phyloP scores from a whole-genome alignment of 2,113 vertebrate genomes.

The Dunckerocampus dactyliophorus region DNA sequence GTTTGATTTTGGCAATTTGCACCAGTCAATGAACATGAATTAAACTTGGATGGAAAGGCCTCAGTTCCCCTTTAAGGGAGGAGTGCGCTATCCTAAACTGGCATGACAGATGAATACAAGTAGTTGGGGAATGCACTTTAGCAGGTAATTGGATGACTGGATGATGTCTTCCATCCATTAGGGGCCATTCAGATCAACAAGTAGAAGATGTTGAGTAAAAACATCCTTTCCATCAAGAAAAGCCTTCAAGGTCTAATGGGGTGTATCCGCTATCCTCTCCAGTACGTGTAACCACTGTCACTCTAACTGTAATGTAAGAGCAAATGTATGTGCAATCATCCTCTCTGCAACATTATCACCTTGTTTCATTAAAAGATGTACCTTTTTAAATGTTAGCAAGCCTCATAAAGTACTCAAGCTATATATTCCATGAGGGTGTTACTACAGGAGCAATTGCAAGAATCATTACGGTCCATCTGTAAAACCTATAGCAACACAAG shows the following conservation, averaged over 20 bases:
- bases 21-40: not conserved
- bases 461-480: slow-evolving; percentile 17
- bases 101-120: not conserved
- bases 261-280: not conserved
- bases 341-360: slow-evolving; percentile 1
- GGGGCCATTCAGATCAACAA: not conserved
- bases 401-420: slow-evolving; percentile 16
- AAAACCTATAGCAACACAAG: slow-evolving; percentile 38
- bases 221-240: not conserved
- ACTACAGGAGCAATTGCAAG: slow-evolving; percentile 4
- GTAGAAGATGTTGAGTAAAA: not conserved
- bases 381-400: not conserved
- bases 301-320: slow-evolving; percentile 2
- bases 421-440: slow-evolving; percentile 4
- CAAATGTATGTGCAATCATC: not conserved
- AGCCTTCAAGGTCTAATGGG: not conserved
- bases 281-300: not conserved
- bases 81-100: not conserved
- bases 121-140: not conserved
- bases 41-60: not conserved
- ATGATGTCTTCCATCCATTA: not conserved
- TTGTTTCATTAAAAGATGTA: slow-evolving; percentile 5
- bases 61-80: not conserved
- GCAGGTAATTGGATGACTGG: not conserved
- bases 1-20: not conserved